phyloP scores from a whole-genome alignment of 2,888 invertebrate genomes.

The Hedychridium roseum region DNA sequence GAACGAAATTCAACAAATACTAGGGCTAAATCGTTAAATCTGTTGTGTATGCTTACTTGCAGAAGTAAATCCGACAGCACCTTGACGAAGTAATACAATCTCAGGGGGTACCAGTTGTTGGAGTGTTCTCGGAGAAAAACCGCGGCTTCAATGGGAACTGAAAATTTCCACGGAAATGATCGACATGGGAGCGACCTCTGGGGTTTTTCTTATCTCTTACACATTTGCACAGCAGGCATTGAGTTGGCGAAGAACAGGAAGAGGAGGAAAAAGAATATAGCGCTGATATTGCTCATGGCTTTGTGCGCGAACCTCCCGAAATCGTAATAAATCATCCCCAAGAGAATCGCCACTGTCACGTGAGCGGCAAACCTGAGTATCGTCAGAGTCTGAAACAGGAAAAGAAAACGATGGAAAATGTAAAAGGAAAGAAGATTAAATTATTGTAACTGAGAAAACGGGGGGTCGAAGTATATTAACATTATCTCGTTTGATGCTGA shows the following conservation, averaged over 20 bases:
- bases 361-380: conserved; percentile 67
- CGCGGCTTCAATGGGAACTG: conserved; percentile 78
- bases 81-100: conserved; percentile 78
- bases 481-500: conserved; percentile 61
- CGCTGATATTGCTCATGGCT: conserved; percentile 68
- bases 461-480: conserved; percentile 46
- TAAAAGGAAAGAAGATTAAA: conserved; percentile 1
- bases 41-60: conserved; percentile 73
- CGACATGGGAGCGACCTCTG: conserved; percentile 41
- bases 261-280: conserved; percentile 70
- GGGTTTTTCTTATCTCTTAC: too few relatives aligned
- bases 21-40: too few relatives aligned
- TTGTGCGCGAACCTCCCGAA: conserved; percentile 69
- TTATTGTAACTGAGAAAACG: conserved; percentile 1
- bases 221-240: conserved; percentile 72
- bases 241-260: conserved; percentile 72
- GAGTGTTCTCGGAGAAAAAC: conserved; percentile 78
- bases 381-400: conserved; percentile 57
- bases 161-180: conserved; percentile 2
- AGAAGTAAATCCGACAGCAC: conserved; percentile 78
- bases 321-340: conserved; percentile 69
- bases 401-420: not conserved
- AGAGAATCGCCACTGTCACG: conserved; percentile 66
- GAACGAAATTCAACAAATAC: not conserved
- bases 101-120: conserved; percentile 81